Conservation (phyloP, 2,113 vertebrate species). For the Montifringilla adamsi region DNA sequence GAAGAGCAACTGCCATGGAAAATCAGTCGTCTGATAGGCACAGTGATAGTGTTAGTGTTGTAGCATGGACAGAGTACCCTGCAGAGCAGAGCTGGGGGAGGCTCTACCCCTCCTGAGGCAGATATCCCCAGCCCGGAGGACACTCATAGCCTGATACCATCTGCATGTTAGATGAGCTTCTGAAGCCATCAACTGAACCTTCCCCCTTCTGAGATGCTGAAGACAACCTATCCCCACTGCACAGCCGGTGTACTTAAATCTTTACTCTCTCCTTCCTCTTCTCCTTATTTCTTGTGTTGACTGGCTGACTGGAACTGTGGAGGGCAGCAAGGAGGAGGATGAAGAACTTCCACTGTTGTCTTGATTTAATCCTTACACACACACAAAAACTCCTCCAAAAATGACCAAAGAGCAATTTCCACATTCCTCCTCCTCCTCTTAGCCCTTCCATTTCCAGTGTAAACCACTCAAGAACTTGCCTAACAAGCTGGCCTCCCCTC, state of each 20-base stretch:
- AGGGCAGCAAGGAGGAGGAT: background rate
- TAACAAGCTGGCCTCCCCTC: conserved; percentile 65
- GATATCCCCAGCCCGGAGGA: background rate
- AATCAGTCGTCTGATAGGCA: background rate
- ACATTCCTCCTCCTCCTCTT: background rate
- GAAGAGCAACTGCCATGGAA: background rate
- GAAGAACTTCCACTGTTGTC: background rate
- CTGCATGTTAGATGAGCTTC: background rate
- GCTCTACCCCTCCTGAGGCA: background rate
- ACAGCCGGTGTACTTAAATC: background rate
- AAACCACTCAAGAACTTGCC: conserved; percentile 47
- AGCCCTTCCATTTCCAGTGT: background rate
- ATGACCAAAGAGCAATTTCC: background rate
- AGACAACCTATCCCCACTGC: background rate
- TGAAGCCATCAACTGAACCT: background rate
- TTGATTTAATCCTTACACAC: background rate
- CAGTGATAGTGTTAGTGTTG: background rate
- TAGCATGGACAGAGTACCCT: background rate
- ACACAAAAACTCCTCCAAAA: background rate
- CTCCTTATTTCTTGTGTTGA: background rate
- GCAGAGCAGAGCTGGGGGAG: background rate
- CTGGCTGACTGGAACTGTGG: background rate
- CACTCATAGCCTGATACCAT: background rate
- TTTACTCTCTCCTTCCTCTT: background rate
- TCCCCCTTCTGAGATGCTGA: background rate